Evolutionary conservation across 2,888 invertebrate genomes (phyloP).

Genomic region (Anoplius nigerrimus): DNA sequence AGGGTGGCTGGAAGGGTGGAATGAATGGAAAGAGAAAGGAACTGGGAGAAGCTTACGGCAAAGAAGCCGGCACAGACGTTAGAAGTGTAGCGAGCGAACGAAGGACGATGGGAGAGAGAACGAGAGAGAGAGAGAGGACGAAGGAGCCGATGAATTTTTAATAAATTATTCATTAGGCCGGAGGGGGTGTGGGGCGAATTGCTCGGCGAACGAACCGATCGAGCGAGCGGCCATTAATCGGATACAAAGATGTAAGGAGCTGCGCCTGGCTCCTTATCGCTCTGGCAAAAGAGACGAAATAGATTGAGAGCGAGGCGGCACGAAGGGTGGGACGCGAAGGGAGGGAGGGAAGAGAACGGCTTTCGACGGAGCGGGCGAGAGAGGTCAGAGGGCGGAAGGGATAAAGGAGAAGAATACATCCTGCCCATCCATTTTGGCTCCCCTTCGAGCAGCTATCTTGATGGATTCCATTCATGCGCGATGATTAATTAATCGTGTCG

Average conservation of each 20-base stretch:
- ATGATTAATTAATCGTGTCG: conserved; percentile 37
- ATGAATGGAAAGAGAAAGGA: neutral
- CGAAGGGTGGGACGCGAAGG: neutral
- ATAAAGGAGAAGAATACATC: conserved; percentile 23
- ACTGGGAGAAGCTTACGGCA: neutral
- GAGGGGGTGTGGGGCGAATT: conserved; percentile 16
- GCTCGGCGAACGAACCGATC: conserved; percentile 26
- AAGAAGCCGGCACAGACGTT: no score
- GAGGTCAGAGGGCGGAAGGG: neutral
- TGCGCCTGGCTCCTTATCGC: conserved; percentile 31
- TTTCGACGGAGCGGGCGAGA: neutral
- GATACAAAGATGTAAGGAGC: conserved; percentile 34
- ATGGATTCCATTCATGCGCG: conserved; percentile 31
- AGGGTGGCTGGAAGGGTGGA: neutral
- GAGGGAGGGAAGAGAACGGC: neutral
- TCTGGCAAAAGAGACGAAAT: neutral
- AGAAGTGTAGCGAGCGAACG: no score
- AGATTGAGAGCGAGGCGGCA: no score
- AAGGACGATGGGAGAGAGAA: conserved; percentile 1
- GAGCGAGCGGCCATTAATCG: conserved; percentile 50
- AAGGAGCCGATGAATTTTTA: conserved; percentile 57
- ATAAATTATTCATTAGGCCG: conserved; percentile 60
- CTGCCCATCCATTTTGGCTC: conserved; percentile 31
- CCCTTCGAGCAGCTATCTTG: conserved; percentile 18
- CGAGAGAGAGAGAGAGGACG: conserved; percentile 27